A percentile compares a stretch with the other conserved stretches of the same genome.
These are phyloP conservation scores for Gonatopus flavifemur DNA, from an alignment of 1,140 invertebrate species.

Conservation along the genomic window DNA sequence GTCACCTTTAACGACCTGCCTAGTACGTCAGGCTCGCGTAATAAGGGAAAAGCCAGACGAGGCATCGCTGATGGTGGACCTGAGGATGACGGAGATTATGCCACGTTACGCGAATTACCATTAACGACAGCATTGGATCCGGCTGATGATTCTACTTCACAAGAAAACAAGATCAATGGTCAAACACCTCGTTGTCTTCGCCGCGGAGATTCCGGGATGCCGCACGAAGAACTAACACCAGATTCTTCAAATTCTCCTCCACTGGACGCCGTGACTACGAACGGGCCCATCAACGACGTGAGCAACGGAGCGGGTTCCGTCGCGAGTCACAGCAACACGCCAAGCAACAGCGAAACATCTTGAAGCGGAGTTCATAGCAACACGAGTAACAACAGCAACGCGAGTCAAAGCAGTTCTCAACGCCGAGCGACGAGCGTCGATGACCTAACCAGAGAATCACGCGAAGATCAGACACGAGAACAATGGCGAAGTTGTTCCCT, in stretches of 20 bases:
- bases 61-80: conserved; percentile 65
- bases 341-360: conserved; percentile 66
- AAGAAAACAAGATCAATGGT: conserved; percentile 71
- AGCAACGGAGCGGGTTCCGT: conserved; percentile 52
- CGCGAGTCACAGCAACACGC: conserved; percentile 45
- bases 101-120: conserved; percentile 74
- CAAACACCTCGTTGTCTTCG: conserved; percentile 68
- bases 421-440: conserved; percentile 60
- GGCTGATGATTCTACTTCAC: conserved; percentile 68
- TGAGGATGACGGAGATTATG: conserved; percentile 82
- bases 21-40: conserved; percentile 68
- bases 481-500: conserved; percentile 62
- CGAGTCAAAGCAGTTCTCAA: conserved; percentile 34
- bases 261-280: conserved; percentile 32
- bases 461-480: conserved; percentile 44
- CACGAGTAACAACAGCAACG: conserved; percentile 59
- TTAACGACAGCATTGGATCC: conserved; percentile 59
- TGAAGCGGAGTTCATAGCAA: conserved; percentile 75
- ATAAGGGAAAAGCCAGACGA: conserved; percentile 65
- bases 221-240: conserved; percentile 69
- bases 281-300: too few relatives aligned
- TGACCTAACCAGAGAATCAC: conserved; percentile 49
- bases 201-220: conserved; percentile 72
- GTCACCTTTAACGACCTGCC: conserved; percentile 77
- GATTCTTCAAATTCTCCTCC: conserved; percentile 64